Evolutionary conservation across 2,113 vertebrate genomes (phyloP), one percentile per base, ranked within the genome.

Genomic region (Pollimyrus isidori): DNA sequence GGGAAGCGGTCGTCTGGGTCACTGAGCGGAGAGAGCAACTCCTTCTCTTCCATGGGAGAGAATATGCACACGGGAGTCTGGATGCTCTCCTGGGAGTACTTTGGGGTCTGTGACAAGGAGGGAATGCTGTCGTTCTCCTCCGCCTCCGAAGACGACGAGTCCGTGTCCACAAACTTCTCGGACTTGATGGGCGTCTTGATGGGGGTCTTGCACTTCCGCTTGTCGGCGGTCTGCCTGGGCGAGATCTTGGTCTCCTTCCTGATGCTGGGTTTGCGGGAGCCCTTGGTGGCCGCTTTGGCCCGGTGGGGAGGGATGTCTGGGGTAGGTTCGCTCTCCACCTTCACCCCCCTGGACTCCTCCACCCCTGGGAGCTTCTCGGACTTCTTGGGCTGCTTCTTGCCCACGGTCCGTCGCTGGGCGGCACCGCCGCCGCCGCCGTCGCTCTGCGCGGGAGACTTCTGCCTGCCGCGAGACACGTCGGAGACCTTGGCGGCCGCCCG

Each of bases 311-410:
- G 94, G 52, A 97, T 96, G 91, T 98, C 98, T 0, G 97, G 96
- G 0, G 98, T 96, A 0, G 97, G 97, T 91, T 98, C 97, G 7
- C 97, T 99, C 94, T 99, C 98, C 92, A 99, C 98, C 94, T 97
- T 97, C 86, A 99, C 97, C 65, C 98, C 97, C 73, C 97, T 97
- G 3, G 97, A 97, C 91, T 99, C 98, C 92, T 98, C 98, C 42
- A 97, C 95, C 76, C 95, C 95, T 11, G 97, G 93, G 7, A 96
- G 95, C 93, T 99, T 99, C 89, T 99, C 98, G 0, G 96, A 92
- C 93, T 99, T 99, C 94, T 99, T 99, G 88, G 98, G 98, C 91
- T 99, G 98, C 89, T 99, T 99, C 94, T 99, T 99, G 87, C 97
- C 98, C 87, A 97, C 95, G 26, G 96, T 96, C 93, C 97, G 96